Evolutionary conservation across 2,888 invertebrate genomes (phyloP).

Genomic region (Axea sp.): DNA sequence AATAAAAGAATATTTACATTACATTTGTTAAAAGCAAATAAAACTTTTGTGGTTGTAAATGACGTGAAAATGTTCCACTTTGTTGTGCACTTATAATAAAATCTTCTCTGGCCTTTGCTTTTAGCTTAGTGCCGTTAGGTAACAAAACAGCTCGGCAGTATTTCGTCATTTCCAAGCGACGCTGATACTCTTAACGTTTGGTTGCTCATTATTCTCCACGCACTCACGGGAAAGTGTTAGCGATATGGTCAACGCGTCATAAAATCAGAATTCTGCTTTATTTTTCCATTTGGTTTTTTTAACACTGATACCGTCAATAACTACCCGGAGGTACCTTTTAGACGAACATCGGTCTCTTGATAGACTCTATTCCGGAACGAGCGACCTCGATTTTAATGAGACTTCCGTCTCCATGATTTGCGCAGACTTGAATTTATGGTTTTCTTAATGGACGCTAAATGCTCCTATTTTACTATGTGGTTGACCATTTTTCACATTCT

Average conservation of each 20-base stretch:
- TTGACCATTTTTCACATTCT: slow-evolving; percentile 44
- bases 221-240: slow-evolving; percentile 25
- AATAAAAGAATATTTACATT: too few relatives aligned
- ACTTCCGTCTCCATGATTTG: slow-evolving; percentile 58
- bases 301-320: slow-evolving; percentile 33
- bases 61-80: slow-evolving; percentile 29
- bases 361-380: slow-evolving; percentile 50
- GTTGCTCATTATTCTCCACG: slow-evolving; percentile 34
- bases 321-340: slow-evolving; percentile 40
- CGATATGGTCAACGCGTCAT: slow-evolving; percentile 39
- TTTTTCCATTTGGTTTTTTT: slow-evolving; percentile 19
- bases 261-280: slow-evolving; percentile 11
- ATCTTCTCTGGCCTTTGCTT: slow-evolving; percentile 22
- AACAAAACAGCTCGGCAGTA: slow-evolving; percentile 26
- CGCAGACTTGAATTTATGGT: slow-evolving; percentile 49
- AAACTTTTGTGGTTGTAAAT: slow-evolving; percentile 24
- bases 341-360: slow-evolving; percentile 43
- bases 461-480: slow-evolving; percentile 49
- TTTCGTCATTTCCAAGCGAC: slow-evolving; percentile 37
- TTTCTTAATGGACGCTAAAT: slow-evolving; percentile 58
- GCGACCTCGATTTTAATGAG: slow-evolving; percentile 57
- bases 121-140: slow-evolving; percentile 26
- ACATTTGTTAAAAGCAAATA: too few relatives aligned
- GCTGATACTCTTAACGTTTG: slow-evolving; percentile 39
- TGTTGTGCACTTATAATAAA: slow-evolving; percentile 30